A percentile compares a stretch with the other conserved stretches of the same genome.
These are phyloP conservation scores for Oostethus manadensis DNA, from an alignment of 2,113 vertebrate genomes.

Conservation along the genomic window DNA sequence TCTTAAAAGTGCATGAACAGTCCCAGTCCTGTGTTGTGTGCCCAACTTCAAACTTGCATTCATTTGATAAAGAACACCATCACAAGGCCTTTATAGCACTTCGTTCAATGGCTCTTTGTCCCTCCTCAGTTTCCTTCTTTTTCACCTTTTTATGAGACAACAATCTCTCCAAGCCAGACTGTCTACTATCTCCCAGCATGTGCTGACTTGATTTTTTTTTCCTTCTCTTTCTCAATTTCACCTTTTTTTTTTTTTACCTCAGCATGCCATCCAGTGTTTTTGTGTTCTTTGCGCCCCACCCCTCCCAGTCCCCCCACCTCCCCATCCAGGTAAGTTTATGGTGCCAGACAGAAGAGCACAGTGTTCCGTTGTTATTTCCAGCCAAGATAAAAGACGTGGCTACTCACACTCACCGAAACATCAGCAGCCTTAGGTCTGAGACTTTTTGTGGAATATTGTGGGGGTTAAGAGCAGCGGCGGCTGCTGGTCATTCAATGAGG, in stretches of 20 bases:
- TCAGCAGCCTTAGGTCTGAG: constrained; percentile 12
- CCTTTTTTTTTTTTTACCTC: constrained; percentile 9
- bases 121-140: constrained; percentile 22
- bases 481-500: too few species aligned
- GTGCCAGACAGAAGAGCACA: constrained; percentile 54
- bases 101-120: too few species aligned
- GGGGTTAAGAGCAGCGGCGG: too few species aligned
- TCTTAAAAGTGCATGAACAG: too few species aligned
- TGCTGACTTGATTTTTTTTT: constrained; percentile 46
- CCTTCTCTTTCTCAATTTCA: constrained; percentile 3
- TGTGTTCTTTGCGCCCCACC: constrained; percentile 7
- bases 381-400: constrained; percentile 43
- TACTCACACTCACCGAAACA: constrained; percentile 42
- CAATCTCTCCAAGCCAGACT: constrained; percentile 43
- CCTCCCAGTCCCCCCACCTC: constrained; percentile 9
- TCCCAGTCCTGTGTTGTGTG: too few species aligned
- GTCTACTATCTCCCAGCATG: constrained; percentile 46
- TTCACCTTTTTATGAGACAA: constrained; percentile 52
- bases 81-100: too few species aligned
- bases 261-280: neutral
- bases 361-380: constrained; percentile 58
- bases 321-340: constrained; percentile 47
- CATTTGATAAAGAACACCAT: too few species aligned
- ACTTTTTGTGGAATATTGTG: constrained; percentile 25
- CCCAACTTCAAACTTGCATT: too few species aligned